These are phyloP conservation scores for Pollenia griseotomentosa DNA, from an alignment of 2,888 invertebrate species.

Conservation along the genomic window DNA sequence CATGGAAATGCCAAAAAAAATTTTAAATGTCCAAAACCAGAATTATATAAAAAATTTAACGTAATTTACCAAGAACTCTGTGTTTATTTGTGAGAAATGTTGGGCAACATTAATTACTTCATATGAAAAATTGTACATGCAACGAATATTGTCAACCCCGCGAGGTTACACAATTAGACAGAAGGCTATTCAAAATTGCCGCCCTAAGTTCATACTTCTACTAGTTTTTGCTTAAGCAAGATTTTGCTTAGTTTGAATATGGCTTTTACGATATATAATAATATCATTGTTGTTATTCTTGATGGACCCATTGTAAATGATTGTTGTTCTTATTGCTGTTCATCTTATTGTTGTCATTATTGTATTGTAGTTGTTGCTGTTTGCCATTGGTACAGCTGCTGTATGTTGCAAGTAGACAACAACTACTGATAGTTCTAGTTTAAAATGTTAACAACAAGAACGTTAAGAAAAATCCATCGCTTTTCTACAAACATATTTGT, in stretches of 20 bases:
- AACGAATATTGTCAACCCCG: too few species aligned
- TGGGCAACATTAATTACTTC: too few species aligned
- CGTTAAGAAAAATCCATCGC: not conserved
- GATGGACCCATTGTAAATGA: conserved; percentile 61
- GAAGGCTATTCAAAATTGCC: not conserved
- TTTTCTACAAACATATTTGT: conserved; percentile 50
- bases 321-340: conserved; percentile 58
- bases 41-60: too few species aligned
- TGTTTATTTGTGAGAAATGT: too few species aligned
- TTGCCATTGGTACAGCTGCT: conserved; percentile 15
- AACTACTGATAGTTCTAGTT: conserved; percentile 57
- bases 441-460: conserved; percentile 25
- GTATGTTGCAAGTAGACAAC: not conserved
- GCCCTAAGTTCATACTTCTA: conserved; percentile 14
- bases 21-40: too few species aligned
- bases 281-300: conserved; percentile 59
- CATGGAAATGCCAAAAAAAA: too few species aligned
- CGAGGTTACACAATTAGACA: too few species aligned
- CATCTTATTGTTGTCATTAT: conserved; percentile 57
- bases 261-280: conserved; percentile 58
- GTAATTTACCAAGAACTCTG: too few species aligned
- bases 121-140: too few species aligned
- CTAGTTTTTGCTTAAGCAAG: not conserved
- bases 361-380: conserved; percentile 30
- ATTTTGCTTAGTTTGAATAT: conserved; percentile 56